Base-by-base conservation (phyloP, 2,888 invertebrate genomes). In the Alloplasta piceator region DNA sequence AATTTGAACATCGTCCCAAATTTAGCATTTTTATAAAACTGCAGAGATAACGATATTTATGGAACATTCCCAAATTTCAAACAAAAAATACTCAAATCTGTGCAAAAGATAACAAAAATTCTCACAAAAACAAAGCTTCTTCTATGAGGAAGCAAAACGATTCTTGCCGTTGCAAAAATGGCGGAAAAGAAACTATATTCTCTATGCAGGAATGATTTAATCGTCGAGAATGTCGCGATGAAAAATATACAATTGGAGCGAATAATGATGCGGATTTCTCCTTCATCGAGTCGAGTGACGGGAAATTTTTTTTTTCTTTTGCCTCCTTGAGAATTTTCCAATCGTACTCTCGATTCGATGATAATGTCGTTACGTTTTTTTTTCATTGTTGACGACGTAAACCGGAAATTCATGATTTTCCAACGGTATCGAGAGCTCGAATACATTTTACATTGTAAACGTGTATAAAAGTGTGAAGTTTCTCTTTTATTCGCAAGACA, bases 391-490 rank as follows among this genome's bases (percentile, higher is more conserved):
- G n/a, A 43, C 55, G 26, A 14, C 41, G 43, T 14, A 36, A 63
- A 64, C 52, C 43, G 61, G 55, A 46, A 56, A 74, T 43, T 66
- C 74, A 26, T 48, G 16, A 52, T 55, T 64, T 36, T 41, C 12
- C 48, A 50, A n/a, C n/a, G 50, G 60, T 7, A 60, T n/a, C 26
- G 36, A 67, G 46, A 14, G 10, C 9, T 36, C 36, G 36, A 36
- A 56, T 56, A 26, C 43, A 43, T 43, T 43, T 43, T 9, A 9
- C 43, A 10, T 2, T 43, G 43, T 6, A 43, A 1, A 10, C 38
- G 5, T 7, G 9, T 66, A 26, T 64, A 50, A 81, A 81, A 81
- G 71, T 78, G 78, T 36, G 55, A 78, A 78, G 39, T 75, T 75
- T 43, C 70, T 39, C 46, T 58, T 78, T 75, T 81, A 75, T 78